phyloP scores from a whole-genome alignment of 2,113 vertebrate species.

The Pseudolaguvia tuberculata region DNA sequence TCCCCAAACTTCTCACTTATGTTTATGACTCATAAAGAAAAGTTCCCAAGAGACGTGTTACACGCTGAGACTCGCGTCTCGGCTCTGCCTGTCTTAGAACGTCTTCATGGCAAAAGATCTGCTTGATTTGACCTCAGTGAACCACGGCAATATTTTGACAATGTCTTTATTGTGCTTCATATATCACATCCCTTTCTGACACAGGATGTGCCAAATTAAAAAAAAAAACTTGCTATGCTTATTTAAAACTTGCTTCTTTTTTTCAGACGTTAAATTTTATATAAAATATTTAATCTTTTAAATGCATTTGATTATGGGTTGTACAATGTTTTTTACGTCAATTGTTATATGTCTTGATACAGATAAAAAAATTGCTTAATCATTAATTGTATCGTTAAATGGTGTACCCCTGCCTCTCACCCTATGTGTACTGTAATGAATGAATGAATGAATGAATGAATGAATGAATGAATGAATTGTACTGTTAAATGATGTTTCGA shows the following conservation, averaged over 20 bases:
- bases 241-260: not conserved
- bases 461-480: too few species aligned
- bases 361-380: not conserved
- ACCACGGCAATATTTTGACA: slow-evolving; percentile 27
- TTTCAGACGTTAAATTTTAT: not conserved
- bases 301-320: not conserved
- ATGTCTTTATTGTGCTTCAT: slow-evolving; percentile 18
- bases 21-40: slow-evolving; percentile 7
- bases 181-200: not conserved
- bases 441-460: too few species aligned
- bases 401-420: too few species aligned
- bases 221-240: not conserved
- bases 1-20: not conserved
- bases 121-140: slow-evolving; percentile 27
- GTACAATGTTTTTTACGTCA: not conserved
- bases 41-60: not conserved
- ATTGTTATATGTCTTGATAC: not conserved
- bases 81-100: not conserved
- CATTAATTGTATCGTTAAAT: not conserved
- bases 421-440: too few species aligned
- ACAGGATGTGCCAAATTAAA: not conserved
- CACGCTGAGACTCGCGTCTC: slow-evolving; percentile 16
- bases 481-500: too few species aligned
- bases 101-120: not conserved
- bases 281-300: not conserved